A percentile compares a stretch with the other conserved stretches of the same genome.
These are phyloP conservation scores for Pelagia noctiluca DNA, from an alignment of 30 jellyfish, hydroid and myxozoan genomes.

Conservation along the genomic window DNA sequence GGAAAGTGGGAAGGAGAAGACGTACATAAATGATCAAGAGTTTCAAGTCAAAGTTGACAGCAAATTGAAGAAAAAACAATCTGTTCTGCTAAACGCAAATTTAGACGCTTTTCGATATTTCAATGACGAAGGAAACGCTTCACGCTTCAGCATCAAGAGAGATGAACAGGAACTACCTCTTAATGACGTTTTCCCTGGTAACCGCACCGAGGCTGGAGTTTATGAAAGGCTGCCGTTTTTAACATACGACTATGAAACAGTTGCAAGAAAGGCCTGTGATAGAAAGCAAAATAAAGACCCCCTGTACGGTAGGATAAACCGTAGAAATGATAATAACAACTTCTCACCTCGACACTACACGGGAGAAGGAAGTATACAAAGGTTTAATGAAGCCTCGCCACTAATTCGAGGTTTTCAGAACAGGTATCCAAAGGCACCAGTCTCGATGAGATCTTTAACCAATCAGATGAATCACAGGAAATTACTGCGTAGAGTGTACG, in stretches of 20 bases:
- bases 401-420: constrained; percentile 27
- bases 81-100: neutral
- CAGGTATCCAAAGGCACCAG: constrained; percentile 33
- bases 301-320: neutral
- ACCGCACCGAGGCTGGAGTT: neutral
- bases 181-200: neutral
- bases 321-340: neutral
- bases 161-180: neutral
- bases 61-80: neutral
- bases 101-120: neutral
- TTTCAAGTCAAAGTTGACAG: no score
- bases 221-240: neutral
- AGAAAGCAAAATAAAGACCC: neutral
- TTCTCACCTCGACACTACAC: neutral
- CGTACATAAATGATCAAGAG: neutral
- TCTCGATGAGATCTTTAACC: constrained; percentile 10
- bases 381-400: constrained; percentile 48
- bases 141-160: neutral
- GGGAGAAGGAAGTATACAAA: neutral
- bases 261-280: neutral
- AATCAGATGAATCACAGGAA: constrained; percentile 53
- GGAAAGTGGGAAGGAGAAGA: neutral
- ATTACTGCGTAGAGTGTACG: constrained; percentile 33
- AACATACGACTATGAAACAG: no score
- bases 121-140: neutral